phyloP scores from a whole-genome alignment of 2,888 invertebrate species.

The Cistogaster globosa region DNA sequence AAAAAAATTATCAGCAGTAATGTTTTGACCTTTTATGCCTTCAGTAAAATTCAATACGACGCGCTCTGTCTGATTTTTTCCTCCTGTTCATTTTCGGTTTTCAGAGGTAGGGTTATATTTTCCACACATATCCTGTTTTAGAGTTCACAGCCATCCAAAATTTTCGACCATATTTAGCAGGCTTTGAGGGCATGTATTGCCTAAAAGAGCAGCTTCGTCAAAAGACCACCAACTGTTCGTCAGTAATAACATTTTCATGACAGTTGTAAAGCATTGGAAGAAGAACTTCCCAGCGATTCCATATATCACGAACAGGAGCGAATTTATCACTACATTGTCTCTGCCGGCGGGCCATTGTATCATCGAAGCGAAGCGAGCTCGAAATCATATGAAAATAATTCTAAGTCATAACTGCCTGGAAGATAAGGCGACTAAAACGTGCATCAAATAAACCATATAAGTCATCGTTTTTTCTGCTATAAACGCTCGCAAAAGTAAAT shows the following conservation, averaged over 20 bases:
- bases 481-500: neutral
- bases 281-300: neutral
- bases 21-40: too few relatives aligned
- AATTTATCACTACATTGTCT: neutral
- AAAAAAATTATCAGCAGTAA: too few relatives aligned
- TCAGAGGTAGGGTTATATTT: neutral
- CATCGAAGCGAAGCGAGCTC: neutral
- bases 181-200: too few relatives aligned
- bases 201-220: neutral
- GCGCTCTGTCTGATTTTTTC: neutral
- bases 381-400: too few relatives aligned
- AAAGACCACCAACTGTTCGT: too few relatives aligned
- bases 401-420: neutral
- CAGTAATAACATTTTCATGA: neutral
- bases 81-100: neutral
- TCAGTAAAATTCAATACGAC: too few relatives aligned
- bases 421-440: neutral
- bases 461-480: neutral
- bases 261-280: neutral
- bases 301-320: too few relatives aligned
- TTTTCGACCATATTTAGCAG: neutral
- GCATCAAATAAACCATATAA: neutral
- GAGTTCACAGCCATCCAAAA: neutral
- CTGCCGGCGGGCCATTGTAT: neutral
- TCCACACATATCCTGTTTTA: neutral